Evolutionary conservation across 2,797 vertebrate genomes (phyloP).

Genomic region (Somateria mollissima): DNA sequence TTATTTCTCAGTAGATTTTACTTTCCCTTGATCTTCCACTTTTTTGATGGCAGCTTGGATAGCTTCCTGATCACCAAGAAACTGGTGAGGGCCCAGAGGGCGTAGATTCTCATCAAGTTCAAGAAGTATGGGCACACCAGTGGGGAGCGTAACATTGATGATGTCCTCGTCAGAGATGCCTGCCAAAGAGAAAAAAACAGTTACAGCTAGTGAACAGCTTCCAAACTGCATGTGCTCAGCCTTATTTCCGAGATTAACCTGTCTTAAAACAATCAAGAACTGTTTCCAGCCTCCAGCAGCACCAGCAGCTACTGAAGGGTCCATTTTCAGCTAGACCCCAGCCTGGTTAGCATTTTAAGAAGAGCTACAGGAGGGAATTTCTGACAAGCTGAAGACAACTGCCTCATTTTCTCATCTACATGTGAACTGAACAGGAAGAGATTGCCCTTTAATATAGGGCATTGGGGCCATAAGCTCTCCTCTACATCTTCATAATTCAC

Average conservation of each 20-base stretch:
- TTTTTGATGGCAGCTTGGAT: slow-evolving; percentile 96
- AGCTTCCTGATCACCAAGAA: slow-evolving; percentile 91
- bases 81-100: slow-evolving; percentile 87
- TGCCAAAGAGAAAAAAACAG: slow-evolving; percentile 55
- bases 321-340: not conserved
- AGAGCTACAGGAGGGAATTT: not conserved
- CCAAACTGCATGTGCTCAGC: not conserved
- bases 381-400: not conserved
- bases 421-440: not conserved
- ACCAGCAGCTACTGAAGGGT: not conserved
- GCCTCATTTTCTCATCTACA: not conserved
- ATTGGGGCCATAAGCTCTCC: not conserved
- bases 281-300: not conserved
- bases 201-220: not conserved
- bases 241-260: not conserved
- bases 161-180: slow-evolving; percentile 93
- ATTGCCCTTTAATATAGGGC: not conserved
- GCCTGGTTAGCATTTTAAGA: not conserved
- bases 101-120: slow-evolving; percentile 91
- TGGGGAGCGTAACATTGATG: slow-evolving; percentile 90
- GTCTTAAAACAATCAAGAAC: not conserved
- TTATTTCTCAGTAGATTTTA: slow-evolving; percentile 71
- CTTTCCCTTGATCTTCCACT: slow-evolving; percentile 98
- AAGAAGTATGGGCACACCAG: slow-evolving; percentile 92
- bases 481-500: not conserved